A percentile compares a stretch with the other conserved stretches of the same genome.
Conservation (phyloP, 2,888 invertebrate genomes). For the Erebia ligea region DNA sequence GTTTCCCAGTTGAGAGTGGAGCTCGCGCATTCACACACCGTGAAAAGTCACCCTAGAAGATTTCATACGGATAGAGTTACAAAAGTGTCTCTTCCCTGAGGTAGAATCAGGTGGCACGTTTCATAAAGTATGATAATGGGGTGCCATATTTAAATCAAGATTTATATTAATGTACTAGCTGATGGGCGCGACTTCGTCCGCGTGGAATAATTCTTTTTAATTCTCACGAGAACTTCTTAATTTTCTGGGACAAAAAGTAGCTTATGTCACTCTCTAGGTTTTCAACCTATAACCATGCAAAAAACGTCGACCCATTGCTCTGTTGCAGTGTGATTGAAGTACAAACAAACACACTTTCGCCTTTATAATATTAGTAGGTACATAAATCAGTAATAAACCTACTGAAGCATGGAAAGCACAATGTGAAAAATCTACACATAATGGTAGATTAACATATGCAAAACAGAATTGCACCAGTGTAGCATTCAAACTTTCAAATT, state of each 20-base stretch:
- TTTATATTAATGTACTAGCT: neutral
- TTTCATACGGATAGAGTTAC: slow-evolving; percentile 38
- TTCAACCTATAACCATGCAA: too few relatives aligned
- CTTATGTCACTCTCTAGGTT: too few relatives aligned
- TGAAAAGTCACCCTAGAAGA: slow-evolving; percentile 5
- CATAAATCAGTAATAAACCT: too few relatives aligned
- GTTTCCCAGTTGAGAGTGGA: neutral
- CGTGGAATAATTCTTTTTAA: too few relatives aligned
- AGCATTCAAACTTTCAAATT: too few relatives aligned
- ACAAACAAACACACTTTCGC: too few relatives aligned
- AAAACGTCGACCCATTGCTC: too few relatives aligned
- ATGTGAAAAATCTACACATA: neutral
- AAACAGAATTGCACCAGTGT: slow-evolving; percentile 39
- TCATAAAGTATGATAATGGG: slow-evolving; percentile 23
- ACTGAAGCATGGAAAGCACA: neutral
- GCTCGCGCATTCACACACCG: neutral
- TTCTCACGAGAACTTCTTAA: too few relatives aligned
- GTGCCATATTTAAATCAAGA: slow-evolving; percentile 21
- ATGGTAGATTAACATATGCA: slow-evolving; percentile 34
- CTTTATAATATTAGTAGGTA: too few relatives aligned
- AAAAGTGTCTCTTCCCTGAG: slow-evolving; percentile 30
- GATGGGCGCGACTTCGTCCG: too few relatives aligned
- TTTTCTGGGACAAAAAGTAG: too few relatives aligned
- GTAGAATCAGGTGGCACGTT: slow-evolving; percentile 22
- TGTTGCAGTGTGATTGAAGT: too few relatives aligned